Percentiles rank a stretch among this genome's conserved stretches.
phyloP scores from a whole-genome alignment of 2,888 invertebrate genomes.

The Hemicrepidius hirtus region DNA sequence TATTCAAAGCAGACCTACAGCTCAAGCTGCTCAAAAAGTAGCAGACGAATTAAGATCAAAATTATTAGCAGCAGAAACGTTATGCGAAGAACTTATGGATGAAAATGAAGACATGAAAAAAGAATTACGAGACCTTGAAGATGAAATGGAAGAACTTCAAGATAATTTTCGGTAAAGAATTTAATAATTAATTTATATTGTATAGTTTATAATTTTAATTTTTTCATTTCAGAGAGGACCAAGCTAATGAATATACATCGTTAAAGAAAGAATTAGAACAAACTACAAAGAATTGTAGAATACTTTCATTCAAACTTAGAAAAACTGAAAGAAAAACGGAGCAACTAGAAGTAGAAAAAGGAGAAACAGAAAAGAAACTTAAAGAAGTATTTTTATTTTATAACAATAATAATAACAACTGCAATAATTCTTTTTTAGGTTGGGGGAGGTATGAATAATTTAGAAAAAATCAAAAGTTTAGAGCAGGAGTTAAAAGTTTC shows the following conservation, averaged over 20 bases:
- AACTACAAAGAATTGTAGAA: conserved; percentile 97
- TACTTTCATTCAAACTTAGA: conserved; percentile 97
- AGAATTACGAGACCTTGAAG: conserved; percentile 93
- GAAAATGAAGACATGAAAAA: conserved; percentile 96
- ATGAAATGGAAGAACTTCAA: conserved; percentile 99
- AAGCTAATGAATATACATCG: conserved; percentile 96
- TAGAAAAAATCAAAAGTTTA: conserved; percentile 84
- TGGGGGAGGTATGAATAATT: conserved; percentile 77
- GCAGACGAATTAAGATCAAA: conserved; percentile 88
- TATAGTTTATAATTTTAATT: neutral
- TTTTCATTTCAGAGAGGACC: conserved; percentile 85
- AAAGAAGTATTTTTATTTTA: conserved; percentile 72
- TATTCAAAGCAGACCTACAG: conserved; percentile 75
- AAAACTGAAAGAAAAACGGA: conserved; percentile 95
- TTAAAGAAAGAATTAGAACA: conserved; percentile 96
- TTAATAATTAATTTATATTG: no score
- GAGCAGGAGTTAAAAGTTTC: conserved; percentile 91
- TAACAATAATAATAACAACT: neutral
- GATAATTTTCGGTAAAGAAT: conserved; percentile 91
- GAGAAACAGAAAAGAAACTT: conserved; percentile 81
- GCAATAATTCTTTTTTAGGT: conserved; percentile 59
- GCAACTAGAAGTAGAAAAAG: conserved; percentile 90
- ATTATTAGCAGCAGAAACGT: conserved; percentile 90
- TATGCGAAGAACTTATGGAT: conserved; percentile 95
- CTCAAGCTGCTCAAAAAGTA: conserved; percentile 76